Evolutionary conservation across 92 coral and sea anemone species (phyloP), one percentile per base, ranked within the genome.

Genomic region (Siderastrea siderea): DNA sequence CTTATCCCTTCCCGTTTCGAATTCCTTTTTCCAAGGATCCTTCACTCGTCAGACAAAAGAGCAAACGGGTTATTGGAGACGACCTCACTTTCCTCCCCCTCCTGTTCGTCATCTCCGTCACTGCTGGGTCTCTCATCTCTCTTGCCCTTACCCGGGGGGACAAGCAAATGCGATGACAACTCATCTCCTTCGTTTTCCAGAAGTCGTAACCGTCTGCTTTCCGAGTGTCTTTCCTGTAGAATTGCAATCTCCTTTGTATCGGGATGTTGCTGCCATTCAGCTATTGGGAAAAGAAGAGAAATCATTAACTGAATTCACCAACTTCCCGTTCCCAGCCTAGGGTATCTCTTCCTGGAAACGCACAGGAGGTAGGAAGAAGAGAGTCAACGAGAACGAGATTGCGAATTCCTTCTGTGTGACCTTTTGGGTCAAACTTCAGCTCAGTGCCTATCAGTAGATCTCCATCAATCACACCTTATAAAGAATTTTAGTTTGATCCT

Each of bases 21-120:
- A 63, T 3, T 85, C 75, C 74, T 64, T 61, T 72, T 71, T n/a
- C 7, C 17, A 26, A 7, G 46, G 44, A 17, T 46, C 11, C 4
- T 44, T 91, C 68, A 94, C 76, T 95, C 99, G 90, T 95, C 95
- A 17, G 94, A 87, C 57, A 97, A 80, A 55, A 97, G 86, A 6
- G 98, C 93, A 80, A 90, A 97, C 16, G 99, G 95, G 62, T 97
- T 97, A 6, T 47, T 84, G 71, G 87, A 86, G 5, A 79, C 87
- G 60, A 94, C 54, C 53, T 84, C 82, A 4, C 86, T 86, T 54
- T 91, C 92, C 54, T 90, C 87, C 49, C 90, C 85, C 68, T 89
- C 93, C 63, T 84, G 90, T 46, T 94, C 94, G 45, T 92, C 90
- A 68, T 91, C 93, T 59, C 89, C 91, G 75, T 91, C 89, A 19